A percentile compares a stretch with the other conserved stretches of the same genome.
Evolutionary conservation across 2,888 invertebrate genomes (phyloP).

Genomic region (Sepioteuthis lessoniana): DNA sequence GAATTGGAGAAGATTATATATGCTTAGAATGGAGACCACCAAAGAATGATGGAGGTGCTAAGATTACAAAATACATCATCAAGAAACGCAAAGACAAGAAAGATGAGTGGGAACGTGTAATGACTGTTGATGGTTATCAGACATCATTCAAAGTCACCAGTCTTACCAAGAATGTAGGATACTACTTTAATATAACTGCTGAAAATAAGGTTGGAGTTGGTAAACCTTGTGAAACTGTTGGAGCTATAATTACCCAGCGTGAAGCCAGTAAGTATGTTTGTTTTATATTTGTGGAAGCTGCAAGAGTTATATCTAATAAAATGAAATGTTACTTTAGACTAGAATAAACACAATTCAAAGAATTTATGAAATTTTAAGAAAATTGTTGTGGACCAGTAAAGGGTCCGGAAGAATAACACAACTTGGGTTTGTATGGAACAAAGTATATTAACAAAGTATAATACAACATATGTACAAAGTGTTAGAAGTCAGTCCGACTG

Average conservation of each 20-base stretch:
- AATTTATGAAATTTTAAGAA: too few relatives aligned
- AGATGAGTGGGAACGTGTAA: slow-evolving; percentile 82
- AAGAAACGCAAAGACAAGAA: slow-evolving; percentile 55
- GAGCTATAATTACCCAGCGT: slow-evolving; percentile 34
- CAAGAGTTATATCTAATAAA: neutral
- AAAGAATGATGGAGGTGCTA: slow-evolving; percentile 60
- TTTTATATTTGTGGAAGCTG: neutral
- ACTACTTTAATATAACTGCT: slow-evolving; percentile 74
- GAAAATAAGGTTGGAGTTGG: slow-evolving; percentile 75
- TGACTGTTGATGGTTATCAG: slow-evolving; percentile 85
- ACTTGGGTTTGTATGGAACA: too few relatives aligned
- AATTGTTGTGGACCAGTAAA: too few relatives aligned
- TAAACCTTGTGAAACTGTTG: slow-evolving; percentile 67
- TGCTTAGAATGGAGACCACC: slow-evolving; percentile 63
- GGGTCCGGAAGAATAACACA: too few relatives aligned
- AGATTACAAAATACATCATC: slow-evolving; percentile 62
- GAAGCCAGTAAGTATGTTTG: slow-evolving; percentile 47
- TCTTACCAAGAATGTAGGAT: slow-evolving; percentile 70
- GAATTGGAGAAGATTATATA: slow-evolving; percentile 58
- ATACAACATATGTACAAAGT: too few relatives aligned
- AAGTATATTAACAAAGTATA: too few relatives aligned
- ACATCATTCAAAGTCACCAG: slow-evolving; percentile 71
- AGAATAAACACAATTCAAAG: too few relatives aligned
- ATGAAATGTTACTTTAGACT: neutral
- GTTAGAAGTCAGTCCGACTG: too few relatives aligned